Evolutionary conservation across 2,113 vertebrate genomes (phyloP), one percentile per base, ranked within the genome.

Genomic region (Orcinus orca): DNA sequence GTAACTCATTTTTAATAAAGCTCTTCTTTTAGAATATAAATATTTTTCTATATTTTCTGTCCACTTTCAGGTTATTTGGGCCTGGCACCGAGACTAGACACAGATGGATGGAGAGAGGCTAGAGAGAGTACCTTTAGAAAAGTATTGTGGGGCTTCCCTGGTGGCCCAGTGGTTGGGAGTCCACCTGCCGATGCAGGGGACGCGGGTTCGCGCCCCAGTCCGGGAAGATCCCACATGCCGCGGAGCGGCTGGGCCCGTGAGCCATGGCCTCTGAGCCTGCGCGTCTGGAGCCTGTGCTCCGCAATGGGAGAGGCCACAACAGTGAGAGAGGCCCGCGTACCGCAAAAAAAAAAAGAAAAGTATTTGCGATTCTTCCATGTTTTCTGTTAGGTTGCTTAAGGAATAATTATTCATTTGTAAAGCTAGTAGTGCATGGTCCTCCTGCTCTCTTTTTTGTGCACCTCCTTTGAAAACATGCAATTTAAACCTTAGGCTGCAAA

Each of bases 391-490:
- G 90, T 97, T 98, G 90, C 97, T 85, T 85, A 92, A 90, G 95
- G 86, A 96, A 94, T 98, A 96, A 98, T 97, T 97, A 94, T 98
- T 97, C 82, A 89, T 91, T 26, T 92, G 84, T 97, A 85, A 88
- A 97, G 96, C 93, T 97, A 96, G 84, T 93, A 98, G 88, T 79
- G 55, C 93, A 91, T 85, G 88, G 95, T 95, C 90, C 60, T 41
- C 90, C 8, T 53, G 93, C 85, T 79, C 93, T 97, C 92, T 86
- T 65, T 98, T 98, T 94, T 74, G 60, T 60, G 95, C 93, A 79
- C 74, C 96, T 97, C 93, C 68, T 47, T 94, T 97, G 97, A 98
- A 97, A 98, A 98, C 96, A 97, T 89, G 96, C 74, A 63, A 50
- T 86, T 55, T 53, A 95, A 94, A 95, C 83, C n/a, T 91, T 90